These are phyloP conservation scores for Myxocyprinus asiaticus DNA, from an alignment of 2,113 vertebrate species.

Conservation along the genomic window DNA sequence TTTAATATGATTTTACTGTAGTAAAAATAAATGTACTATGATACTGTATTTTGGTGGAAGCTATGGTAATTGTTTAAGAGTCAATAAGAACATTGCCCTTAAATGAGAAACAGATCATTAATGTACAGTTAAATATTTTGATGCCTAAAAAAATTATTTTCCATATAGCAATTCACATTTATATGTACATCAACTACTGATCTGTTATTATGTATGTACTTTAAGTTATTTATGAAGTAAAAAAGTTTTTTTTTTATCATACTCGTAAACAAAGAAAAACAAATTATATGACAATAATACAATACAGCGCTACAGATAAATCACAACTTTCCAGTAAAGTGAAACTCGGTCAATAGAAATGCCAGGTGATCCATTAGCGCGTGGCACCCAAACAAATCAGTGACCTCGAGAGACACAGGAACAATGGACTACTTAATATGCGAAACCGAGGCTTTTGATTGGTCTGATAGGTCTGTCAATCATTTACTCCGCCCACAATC, in stretches of 20 bases:
- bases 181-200: neutral
- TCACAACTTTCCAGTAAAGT: neutral
- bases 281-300: neutral
- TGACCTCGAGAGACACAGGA: neutral
- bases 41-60: too few species aligned
- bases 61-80: too few species aligned
- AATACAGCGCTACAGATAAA: neutral
- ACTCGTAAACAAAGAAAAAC: neutral
- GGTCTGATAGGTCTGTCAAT: slow-evolving; percentile 52
- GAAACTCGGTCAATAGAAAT: neutral
- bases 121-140: too few species aligned
- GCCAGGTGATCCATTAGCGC: neutral
- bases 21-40: too few species aligned
- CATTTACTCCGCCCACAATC: slow-evolving; percentile 22
- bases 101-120: too few species aligned
- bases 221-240: too few species aligned
- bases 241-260: neutral
- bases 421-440: slow-evolving; percentile 43
- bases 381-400: neutral
- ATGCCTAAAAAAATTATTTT: too few species aligned
- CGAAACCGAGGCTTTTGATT: slow-evolving; percentile 57
- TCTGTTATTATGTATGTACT: too few species aligned
- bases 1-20: too few species aligned
- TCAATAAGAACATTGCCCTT: too few species aligned
- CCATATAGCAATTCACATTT: neutral